Percentiles rank a stretch among this genome's conserved stretches.
These are phyloP conservation scores for Telenomus remus DNA, from an alignment of 1,140 invertebrate genomes.

Conservation along the genomic window DNA sequence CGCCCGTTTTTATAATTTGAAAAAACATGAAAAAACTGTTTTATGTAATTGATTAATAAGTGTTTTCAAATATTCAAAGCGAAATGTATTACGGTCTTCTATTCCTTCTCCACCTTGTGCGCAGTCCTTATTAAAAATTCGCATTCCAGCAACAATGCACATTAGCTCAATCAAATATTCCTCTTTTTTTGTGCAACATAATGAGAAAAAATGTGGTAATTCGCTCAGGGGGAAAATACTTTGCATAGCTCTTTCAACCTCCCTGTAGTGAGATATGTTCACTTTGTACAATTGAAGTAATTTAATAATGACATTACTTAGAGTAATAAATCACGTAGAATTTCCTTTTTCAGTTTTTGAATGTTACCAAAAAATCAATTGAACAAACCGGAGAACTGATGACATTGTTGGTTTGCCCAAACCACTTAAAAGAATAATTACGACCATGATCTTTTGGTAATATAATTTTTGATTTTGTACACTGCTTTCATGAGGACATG, in stretches of 20 bases:
- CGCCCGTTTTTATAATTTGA: too few relatives aligned
- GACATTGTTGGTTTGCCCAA: slow-evolving; percentile 78
- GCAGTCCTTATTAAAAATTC: slow-evolving; percentile 82
- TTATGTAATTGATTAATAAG: too few relatives aligned
- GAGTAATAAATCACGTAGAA: too few relatives aligned
- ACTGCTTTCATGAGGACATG: slow-evolving; percentile 66
- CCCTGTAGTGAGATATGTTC: slow-evolving; percentile 59
- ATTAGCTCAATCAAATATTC: slow-evolving; percentile 77
- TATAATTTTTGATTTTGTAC: slow-evolving; percentile 77
- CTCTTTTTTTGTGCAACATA: slow-evolving; percentile 76
- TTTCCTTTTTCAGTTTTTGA: too few relatives aligned
- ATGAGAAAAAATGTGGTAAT: slow-evolving; percentile 78
- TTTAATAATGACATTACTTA: too few relatives aligned
- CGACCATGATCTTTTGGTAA: slow-evolving; percentile 80
- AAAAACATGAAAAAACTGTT: too few relatives aligned
- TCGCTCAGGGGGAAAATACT: slow-evolving; percentile 84
- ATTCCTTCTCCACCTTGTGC: slow-evolving; percentile 80
- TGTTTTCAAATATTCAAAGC: too few relatives aligned
- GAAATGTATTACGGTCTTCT: slow-evolving; percentile 77
- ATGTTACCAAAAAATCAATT: neutral
- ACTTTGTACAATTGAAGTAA: neutral
- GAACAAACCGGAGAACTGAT: slow-evolving; percentile 75
- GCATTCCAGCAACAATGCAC: slow-evolving; percentile 79
- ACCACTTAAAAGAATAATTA: slow-evolving; percentile 78
- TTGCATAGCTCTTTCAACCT: slow-evolving; percentile 81